phyloP scores from a whole-genome alignment of 2,113 vertebrate species.

The Eurypyga helias region DNA sequence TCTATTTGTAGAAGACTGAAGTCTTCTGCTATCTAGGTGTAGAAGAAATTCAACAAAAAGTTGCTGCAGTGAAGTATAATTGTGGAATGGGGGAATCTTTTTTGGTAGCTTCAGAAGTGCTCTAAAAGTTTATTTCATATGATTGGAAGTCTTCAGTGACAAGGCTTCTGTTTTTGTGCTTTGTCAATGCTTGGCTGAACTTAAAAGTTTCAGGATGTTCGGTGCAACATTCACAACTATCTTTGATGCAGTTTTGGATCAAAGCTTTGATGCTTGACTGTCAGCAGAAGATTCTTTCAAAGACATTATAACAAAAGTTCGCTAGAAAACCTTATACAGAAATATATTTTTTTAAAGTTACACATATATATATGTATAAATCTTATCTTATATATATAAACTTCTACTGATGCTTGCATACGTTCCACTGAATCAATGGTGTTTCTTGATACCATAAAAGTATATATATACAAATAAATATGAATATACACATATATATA shows the following conservation, averaged over 20 bases:
- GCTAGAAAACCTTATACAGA: background rate
- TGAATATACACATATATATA: rapidly evolving
- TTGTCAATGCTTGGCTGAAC: slow-evolving; percentile 11
- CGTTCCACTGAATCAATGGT: background rate
- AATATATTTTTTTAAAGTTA: background rate
- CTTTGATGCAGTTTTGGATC: slow-evolving; percentile 34
- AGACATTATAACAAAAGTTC: background rate
- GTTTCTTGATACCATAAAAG: background rate
- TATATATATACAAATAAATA: background rate
- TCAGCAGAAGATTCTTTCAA: slow-evolving; percentile 23
- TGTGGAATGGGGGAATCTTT: background rate
- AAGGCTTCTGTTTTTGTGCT: slow-evolving; percentile 1
- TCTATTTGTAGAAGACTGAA: background rate
- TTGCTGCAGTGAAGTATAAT: background rate
- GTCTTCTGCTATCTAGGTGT: background rate
- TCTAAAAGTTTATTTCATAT: background rate
- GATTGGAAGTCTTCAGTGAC: background rate
- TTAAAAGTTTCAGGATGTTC: slow-evolving; percentile 11
- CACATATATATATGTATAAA: background rate
- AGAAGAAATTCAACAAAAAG: background rate
- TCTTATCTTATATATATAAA: background rate
- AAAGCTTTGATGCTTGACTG: slow-evolving; percentile 29
- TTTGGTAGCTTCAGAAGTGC: background rate
- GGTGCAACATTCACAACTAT: background rate
- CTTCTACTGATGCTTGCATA: background rate